Percentiles rank a stretch among this genome's conserved stretches.
Evolutionary conservation across 2,113 vertebrate genomes (phyloP).

Genomic region (Tylochromis polylepis): DNA sequence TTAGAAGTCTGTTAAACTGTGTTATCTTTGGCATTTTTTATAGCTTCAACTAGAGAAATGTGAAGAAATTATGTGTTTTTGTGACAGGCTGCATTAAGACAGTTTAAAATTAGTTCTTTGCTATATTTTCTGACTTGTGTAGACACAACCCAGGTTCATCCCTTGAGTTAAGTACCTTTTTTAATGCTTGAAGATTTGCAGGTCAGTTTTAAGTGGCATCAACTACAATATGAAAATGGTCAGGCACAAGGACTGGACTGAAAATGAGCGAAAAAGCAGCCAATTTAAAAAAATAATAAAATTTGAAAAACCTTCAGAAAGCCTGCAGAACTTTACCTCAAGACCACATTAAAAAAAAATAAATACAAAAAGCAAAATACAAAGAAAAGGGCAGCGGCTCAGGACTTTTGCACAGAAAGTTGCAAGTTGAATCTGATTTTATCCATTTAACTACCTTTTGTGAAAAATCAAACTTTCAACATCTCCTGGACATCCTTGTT

Average conservation of each 20-base stretch:
- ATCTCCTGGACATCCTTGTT: background rate
- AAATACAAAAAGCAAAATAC: background rate
- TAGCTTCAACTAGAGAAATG: background rate
- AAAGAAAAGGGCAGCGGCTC: background rate
- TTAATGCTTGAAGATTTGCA: background rate
- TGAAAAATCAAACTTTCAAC: background rate
- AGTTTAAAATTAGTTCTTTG: background rate
- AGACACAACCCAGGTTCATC: background rate
- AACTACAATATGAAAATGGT: background rate
- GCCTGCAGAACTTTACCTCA: background rate
- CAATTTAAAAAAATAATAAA: background rate
- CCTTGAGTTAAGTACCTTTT: background rate
- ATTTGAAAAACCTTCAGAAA: background rate
- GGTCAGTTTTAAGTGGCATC: background rate
- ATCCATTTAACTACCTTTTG: background rate
- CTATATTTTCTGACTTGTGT: background rate
- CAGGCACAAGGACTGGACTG: background rate
- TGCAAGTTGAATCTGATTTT: background rate
- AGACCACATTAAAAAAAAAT: background rate
- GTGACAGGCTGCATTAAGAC: background rate
- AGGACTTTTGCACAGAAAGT: background rate
- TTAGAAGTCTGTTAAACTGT: background rate
- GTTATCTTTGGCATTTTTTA: background rate
- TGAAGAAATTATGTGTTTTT: background rate
- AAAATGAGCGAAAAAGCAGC: background rate